Evolutionary conservation across 2,797 vertebrate species (phyloP), one percentile per base, ranked within the genome.

Genomic region (Helostoma temminkii): DNA sequence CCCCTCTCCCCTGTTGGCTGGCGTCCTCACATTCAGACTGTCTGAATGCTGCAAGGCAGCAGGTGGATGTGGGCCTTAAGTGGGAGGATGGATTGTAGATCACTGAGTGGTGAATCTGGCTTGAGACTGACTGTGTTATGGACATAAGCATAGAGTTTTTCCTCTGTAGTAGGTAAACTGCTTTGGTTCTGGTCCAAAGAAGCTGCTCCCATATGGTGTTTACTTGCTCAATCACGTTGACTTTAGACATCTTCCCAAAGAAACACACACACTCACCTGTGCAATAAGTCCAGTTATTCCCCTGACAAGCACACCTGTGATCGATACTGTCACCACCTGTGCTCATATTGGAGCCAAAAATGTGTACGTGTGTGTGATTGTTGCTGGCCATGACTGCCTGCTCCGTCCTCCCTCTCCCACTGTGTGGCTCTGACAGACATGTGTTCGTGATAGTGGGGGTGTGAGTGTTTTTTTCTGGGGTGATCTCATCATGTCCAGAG

Each of bases 121-220:
- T 68, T 25, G 60, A 69, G 52, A 59, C 62, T 18, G 46, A 45
- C 62, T 59, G 41, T 21, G 64, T 32, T 74, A 64, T 56, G 71
- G 74, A 81, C 78, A 76, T 26, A 69, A 59, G 67, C 68, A 25
- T 5, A 0, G 6, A 62, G 57, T 66, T 71, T 47, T 45, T 79
- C 65, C 54, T 77, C 70, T 74, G 76, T 61, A 47, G 82, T 61
- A 68, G 77, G 75, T 57, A 72, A 74, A 70, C 74, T 30, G 49
- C 80, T 82, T 77, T 90, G 83, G 87, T 87, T 41, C 52, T 19
- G 78, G 68, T 88, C 88, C 82, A 90, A 28, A 71, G 81, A 59
- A 18, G 70, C 75, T 64, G 75, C 75, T 84, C 82, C 88, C 91
- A 91, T 90, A 90, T 90, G 88, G 88, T 86, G 91, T 90, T 91